Conservation (phyloP, 2,797 vertebrate genomes). For the Anabas testudineus region DNA sequence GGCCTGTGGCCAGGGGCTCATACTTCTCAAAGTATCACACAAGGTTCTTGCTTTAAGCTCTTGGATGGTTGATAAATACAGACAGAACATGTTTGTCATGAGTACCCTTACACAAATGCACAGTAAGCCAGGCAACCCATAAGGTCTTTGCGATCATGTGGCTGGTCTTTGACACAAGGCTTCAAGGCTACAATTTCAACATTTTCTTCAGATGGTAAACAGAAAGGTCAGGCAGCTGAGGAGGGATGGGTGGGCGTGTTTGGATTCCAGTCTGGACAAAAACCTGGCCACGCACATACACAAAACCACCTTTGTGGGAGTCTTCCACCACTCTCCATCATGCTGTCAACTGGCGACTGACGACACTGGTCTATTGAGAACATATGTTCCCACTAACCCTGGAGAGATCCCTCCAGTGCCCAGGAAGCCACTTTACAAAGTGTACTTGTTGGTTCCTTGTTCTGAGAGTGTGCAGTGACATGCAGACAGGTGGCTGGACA, state of each 20-base stretch:
- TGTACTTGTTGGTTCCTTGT: slow-evolving; percentile 59
- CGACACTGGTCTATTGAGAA: slow-evolving; percentile 65
- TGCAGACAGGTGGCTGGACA: slow-evolving; percentile 46
- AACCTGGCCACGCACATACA: slow-evolving; percentile 49
- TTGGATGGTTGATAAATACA: too few species aligned
- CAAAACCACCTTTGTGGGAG: slow-evolving; percentile 69
- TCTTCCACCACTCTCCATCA: slow-evolving; percentile 60
- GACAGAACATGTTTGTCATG: too few species aligned
- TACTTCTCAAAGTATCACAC: too few species aligned
- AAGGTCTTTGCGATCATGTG: background rate
- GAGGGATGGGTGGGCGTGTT: slow-evolving; percentile 39
- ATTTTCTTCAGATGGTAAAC: slow-evolving; percentile 43
- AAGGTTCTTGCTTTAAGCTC: too few species aligned
- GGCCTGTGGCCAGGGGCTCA: too few species aligned
- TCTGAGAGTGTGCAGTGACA: slow-evolving; percentile 58
- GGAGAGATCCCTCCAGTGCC: slow-evolving; percentile 38
- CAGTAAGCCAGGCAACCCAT: background rate
- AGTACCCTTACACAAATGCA: background rate
- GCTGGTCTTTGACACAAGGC: slow-evolving; percentile 3
- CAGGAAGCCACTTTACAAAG: slow-evolving; percentile 60
- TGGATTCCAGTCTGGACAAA: slow-evolving; percentile 45
- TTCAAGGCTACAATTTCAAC: slow-evolving; percentile 31
- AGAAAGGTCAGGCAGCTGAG: slow-evolving; percentile 49
- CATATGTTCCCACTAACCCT: slow-evolving; percentile 68
- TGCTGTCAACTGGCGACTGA: slow-evolving; percentile 68